phyloP scores from a whole-genome alignment of 2,113 vertebrate species.

The Tor tambroides region DNA sequence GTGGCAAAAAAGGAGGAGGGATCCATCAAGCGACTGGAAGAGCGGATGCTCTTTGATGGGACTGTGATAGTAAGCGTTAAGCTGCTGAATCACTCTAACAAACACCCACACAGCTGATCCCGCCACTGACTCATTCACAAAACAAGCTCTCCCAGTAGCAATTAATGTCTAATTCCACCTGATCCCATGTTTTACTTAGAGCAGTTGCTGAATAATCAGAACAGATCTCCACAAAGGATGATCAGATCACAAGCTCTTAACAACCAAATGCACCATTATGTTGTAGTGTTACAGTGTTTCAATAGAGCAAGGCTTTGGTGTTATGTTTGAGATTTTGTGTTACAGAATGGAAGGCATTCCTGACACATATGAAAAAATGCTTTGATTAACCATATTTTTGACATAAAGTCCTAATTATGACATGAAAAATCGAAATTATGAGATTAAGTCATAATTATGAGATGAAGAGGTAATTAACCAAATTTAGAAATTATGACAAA shows the following conservation, averaged over 20 bases:
- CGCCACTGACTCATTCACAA: slow-evolving; percentile 33
- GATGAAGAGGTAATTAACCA: neutral
- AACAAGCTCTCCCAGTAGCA: neutral
- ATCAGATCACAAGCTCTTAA: neutral
- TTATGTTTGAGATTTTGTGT: too few relatives aligned
- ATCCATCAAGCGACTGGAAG: neutral
- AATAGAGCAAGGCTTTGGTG: too few relatives aligned
- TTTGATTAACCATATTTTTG: neutral
- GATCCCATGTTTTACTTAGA: neutral
- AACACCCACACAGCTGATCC: slow-evolving; percentile 24
- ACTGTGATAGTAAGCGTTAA: slow-evolving; percentile 18
- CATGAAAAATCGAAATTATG: neutral
- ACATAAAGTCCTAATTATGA: neutral
- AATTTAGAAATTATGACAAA: too few relatives aligned
- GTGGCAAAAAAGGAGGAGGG: neutral
- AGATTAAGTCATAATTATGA: too few relatives aligned
- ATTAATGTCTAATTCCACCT: slow-evolving; percentile 4
- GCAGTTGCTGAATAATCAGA: neutral
- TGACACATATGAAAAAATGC: neutral
- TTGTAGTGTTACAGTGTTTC: too few relatives aligned
- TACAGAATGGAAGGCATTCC: too few relatives aligned
- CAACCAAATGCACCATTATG: neutral
- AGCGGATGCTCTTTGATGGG: slow-evolving; percentile 28
- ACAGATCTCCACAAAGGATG: neutral
- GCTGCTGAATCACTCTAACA: slow-evolving; percentile 40